These are phyloP conservation scores for Trachymyrmex cornetzi DNA, from an alignment of 1,140 invertebrate genomes.

Conservation along the genomic window DNA sequence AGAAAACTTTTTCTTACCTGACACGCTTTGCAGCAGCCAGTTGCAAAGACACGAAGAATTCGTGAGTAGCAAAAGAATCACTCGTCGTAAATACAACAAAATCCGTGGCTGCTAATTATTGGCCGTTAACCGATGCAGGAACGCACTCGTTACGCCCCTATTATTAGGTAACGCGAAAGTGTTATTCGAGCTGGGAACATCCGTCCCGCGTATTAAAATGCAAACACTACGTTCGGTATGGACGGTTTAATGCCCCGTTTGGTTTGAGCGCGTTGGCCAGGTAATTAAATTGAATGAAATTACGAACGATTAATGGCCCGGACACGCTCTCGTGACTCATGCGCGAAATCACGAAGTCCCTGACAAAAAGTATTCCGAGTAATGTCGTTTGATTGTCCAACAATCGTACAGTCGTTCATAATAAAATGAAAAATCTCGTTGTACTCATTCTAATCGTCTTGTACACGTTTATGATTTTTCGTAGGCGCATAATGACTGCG, in stretches of 20 bases:
- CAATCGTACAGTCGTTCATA: neutral
- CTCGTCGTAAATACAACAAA: neutral
- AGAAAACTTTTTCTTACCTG: neutral
- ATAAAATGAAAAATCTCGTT: constrained; percentile 23
- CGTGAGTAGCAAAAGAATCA: constrained; percentile 22
- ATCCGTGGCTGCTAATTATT: constrained; percentile 69
- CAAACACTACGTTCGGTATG: constrained; percentile 76
- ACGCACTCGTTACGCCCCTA: constrained; percentile 77
- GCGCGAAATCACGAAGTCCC: constrained; percentile 68
- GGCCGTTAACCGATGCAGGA: constrained; percentile 75
- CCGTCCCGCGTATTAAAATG: constrained; percentile 80
- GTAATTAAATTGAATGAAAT: constrained; percentile 85
- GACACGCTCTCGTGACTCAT: constrained; percentile 70
- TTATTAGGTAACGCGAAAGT: constrained; percentile 80
- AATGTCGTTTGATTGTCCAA: constrained; percentile 39
- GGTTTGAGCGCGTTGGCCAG: constrained; percentile 75
- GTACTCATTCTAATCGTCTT: neutral
- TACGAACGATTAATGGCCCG: constrained; percentile 81
- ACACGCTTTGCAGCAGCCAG: neutral
- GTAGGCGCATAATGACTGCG: neutral
- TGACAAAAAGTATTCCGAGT: constrained; percentile 66
- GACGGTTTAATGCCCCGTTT: constrained; percentile 79
- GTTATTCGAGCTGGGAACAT: constrained; percentile 69
- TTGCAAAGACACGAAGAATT: neutral
- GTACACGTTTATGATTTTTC: neutral